phyloP scores from a whole-genome alignment of 30 jellyfish, hydroid and myxozoan species.

The Chironex yamaguchii region DNA sequence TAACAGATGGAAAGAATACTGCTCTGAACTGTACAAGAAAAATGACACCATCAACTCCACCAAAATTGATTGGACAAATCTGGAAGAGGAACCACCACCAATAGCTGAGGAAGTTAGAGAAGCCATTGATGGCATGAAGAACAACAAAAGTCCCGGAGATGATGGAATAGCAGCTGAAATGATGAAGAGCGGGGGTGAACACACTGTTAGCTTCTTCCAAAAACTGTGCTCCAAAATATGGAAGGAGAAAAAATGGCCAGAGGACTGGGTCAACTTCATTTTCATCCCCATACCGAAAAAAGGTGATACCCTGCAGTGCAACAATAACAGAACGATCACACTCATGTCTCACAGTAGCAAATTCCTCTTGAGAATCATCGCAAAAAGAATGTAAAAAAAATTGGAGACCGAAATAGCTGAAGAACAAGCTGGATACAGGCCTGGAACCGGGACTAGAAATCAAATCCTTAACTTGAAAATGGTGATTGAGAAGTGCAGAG shows the following conservation, averaged over 20 bases:
- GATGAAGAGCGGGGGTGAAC: neutral
- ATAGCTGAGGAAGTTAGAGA: neutral
- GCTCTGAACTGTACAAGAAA: neutral
- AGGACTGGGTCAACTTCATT: neutral
- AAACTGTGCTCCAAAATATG: neutral
- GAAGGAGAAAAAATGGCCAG: neutral
- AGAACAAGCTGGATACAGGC: too few relatives aligned
- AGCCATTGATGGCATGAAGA: neutral
- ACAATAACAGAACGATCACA: too few relatives aligned
- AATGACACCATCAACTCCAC: too few relatives aligned
- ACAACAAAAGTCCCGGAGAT: neutral
- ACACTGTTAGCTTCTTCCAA: neutral
- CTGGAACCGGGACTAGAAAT: too few relatives aligned
- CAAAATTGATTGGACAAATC: too few relatives aligned
- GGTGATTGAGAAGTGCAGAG: too few relatives aligned
- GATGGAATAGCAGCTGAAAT: neutral
- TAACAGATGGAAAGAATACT: constrained; percentile 21
- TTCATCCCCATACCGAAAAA: neutral
- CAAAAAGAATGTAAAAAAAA: too few relatives aligned
- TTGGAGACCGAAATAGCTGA: too few relatives aligned
- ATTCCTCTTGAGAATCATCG: too few relatives aligned
- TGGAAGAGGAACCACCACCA: neutral
- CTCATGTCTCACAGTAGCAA: too few relatives aligned
- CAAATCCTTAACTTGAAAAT: too few relatives aligned
- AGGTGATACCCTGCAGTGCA: too few relatives aligned